Conservation (phyloP, 2,888 invertebrate species). For the Caenorhabditis zanzibari region DNA sequence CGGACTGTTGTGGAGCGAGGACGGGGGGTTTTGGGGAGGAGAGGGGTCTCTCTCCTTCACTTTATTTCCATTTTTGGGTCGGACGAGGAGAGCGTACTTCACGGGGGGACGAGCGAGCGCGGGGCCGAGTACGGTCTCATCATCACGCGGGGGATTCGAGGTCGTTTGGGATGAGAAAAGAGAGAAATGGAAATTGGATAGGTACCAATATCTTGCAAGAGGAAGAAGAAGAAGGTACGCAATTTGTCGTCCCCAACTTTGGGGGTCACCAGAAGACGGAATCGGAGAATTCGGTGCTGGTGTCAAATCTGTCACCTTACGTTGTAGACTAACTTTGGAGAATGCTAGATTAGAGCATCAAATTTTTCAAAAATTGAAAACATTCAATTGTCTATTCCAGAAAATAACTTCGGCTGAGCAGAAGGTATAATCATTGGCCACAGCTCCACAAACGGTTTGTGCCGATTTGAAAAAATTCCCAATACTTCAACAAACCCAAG, state of each 20-base stretch:
- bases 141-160: constrained; percentile 48
- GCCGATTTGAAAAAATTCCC: too few relatives aligned
- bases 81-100: constrained; percentile 29
- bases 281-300: too few relatives aligned
- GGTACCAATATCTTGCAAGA: constrained; percentile 10
- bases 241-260: not conserved
- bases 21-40: constrained; percentile 11
- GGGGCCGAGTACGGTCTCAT: constrained; percentile 27
- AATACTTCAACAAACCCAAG: too few relatives aligned
- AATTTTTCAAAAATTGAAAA: too few relatives aligned
- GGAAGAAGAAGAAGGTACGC: constrained; percentile 11
- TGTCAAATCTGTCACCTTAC: too few relatives aligned
- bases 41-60: constrained; percentile 24
- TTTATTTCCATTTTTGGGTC: constrained; percentile 53
- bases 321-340: too few relatives aligned
- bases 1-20: constrained; percentile 15
- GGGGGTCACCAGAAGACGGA: not conserved
- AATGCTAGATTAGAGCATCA: too few relatives aligned
- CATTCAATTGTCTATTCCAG: too few relatives aligned
- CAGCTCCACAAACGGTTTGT: too few relatives aligned
- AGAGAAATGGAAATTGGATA: constrained; percentile 22
- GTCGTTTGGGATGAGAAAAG: constrained; percentile 16
- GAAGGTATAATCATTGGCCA: too few relatives aligned
- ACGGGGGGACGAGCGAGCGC: constrained; percentile 24
- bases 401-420: too few relatives aligned